phyloP scores from a whole-genome alignment of 2,888 invertebrate genomes.

The Acanthosepion esculentum region DNA sequence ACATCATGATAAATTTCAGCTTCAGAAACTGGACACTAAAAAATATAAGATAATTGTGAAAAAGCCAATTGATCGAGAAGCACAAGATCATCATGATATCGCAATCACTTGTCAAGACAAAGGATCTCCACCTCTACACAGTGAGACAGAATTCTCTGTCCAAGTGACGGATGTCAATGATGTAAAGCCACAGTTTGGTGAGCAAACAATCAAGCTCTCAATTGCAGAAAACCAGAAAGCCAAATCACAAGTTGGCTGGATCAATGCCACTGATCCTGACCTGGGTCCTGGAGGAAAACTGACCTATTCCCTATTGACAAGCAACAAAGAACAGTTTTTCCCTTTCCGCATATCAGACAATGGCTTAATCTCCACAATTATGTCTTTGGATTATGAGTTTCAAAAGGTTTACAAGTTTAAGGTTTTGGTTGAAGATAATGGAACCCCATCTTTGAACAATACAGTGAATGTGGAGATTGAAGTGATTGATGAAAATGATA shows the following conservation, averaged over 20 bases:
- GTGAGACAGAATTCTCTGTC: not conserved
- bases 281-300: not conserved
- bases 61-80: not conserved
- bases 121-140: not conserved
- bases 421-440: slow-evolving; percentile 33
- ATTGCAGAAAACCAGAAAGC: slow-evolving; percentile 11
- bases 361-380: not conserved
- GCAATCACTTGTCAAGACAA: not conserved
- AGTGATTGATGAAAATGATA: not conserved
- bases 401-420: not conserved
- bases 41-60: slow-evolving; percentile 14
- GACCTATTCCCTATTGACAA: not conserved
- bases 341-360: not conserved
- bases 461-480: slow-evolving; percentile 14
- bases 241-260: not conserved
- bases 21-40: slow-evolving; percentile 12
- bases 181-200: not conserved
- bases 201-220: not conserved
- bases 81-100: slow-evolving; percentile 2
- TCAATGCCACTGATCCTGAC: not conserved
- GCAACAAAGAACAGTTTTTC: slow-evolving; percentile 10
- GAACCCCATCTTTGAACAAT: not conserved
- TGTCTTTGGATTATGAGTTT: not conserved
- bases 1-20: not conserved
- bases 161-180: not conserved